Conservation (phyloP, 1,140 invertebrate species). For the Tetragnatha versicolor region DNA sequence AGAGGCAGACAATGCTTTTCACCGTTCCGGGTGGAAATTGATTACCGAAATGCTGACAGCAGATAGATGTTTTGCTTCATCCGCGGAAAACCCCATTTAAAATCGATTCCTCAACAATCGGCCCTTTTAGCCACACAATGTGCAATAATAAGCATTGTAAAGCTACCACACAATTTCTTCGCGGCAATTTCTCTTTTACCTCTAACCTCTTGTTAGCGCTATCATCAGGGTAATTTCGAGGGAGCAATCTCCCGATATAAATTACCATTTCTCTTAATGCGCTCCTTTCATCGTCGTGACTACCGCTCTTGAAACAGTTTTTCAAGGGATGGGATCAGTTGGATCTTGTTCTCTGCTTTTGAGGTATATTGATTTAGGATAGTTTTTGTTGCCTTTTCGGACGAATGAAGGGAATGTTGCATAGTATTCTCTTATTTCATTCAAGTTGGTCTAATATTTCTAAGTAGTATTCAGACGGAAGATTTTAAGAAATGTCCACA, state of each 20-base stretch:
- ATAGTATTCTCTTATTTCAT: too few relatives aligned
- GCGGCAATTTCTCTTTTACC: conserved; percentile 44
- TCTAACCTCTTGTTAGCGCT: conserved; percentile 47
- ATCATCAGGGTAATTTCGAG: conserved; percentile 39
- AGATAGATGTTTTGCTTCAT: conserved; percentile 49
- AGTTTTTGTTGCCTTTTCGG: too few relatives aligned
- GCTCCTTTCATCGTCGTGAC: conserved; percentile 16
- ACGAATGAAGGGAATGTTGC: too few relatives aligned
- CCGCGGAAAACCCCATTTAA: conserved; percentile 42
- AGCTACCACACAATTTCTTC: conserved; percentile 32
- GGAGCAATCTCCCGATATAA: conserved; percentile 14
- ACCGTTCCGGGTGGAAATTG: conserved; percentile 50
- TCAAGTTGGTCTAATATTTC: too few relatives aligned
- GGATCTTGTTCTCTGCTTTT: too few relatives aligned
- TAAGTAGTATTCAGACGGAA: too few relatives aligned
- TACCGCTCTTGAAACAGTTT: too few relatives aligned
- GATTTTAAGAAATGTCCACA: too few relatives aligned
- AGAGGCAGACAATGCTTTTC: conserved; percentile 48
- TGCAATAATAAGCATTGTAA: conserved; percentile 54
- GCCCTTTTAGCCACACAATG: conserved; percentile 52
- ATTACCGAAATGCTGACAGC: conserved; percentile 43
- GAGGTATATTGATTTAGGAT: too few relatives aligned
- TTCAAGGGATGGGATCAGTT: too few relatives aligned
- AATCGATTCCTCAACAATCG: conserved; percentile 50
- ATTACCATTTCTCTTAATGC: neutral